Evolutionary conservation across 2,113 vertebrate species (phyloP), one percentile per base, ranked within the genome.

Genomic region (Indicator maculatus): DNA sequence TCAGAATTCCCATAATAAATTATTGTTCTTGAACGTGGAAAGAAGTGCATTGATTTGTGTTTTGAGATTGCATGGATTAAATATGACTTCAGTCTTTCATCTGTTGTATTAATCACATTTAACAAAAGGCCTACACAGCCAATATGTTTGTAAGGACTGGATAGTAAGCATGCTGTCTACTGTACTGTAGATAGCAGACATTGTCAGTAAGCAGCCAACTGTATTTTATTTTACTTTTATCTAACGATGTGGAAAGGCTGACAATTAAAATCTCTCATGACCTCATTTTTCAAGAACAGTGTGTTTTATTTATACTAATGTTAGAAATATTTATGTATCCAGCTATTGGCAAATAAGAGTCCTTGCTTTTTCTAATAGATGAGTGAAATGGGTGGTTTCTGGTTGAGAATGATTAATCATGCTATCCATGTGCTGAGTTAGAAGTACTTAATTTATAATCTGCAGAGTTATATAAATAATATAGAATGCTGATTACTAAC

Each of bases 61-160:
- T 82, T 82, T 88, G 33, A 83, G 75, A 64, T 36, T 65, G n/a
- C 21, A 18, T 50, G 61, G 72, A 71, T 95, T 93, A 93, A 75
- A 65, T 69, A 77, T 86, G 47, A 86, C 64, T 83, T 89, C 33
- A 86, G 12, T 13, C 95, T 95, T 96, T 96, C 60, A 78, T 74
- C 82, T 88, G 38, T 58, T 91, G 9, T 12, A 61, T 90, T 95
- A 86, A 80, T 90, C 79, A 74, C 74, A 30, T 64, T 59, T 91
- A 63, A 74, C 28, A 88, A 67, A 91, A 89, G 71, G 77, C 64
- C 47, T 81, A 23, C 39, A 39, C 24, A 74, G 67, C 74, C 16
- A 88, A 12, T 39, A 45, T 77, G 20, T 91, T 88, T 93, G 39
- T 74, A 52, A 53, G 65, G 65, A 67, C 41, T 90, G 20, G 16